Evolutionary conservation across 2,888 invertebrate species (phyloP).

Genomic region (Cheilosia soror): DNA sequence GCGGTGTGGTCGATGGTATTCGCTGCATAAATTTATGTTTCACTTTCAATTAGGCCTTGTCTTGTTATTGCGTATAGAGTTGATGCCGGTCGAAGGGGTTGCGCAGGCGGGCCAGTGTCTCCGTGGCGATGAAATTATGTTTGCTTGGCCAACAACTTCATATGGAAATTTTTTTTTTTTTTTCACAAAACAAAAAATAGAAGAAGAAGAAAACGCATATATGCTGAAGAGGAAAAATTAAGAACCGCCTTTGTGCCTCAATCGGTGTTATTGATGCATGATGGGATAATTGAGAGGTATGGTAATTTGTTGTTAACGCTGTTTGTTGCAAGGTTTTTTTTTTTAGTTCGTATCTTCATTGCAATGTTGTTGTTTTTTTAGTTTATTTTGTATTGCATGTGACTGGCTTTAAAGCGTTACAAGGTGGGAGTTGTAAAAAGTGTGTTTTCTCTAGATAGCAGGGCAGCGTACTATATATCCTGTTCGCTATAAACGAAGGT

Average conservation of each 20-base stretch:
- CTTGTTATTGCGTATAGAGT: constrained; percentile 70
- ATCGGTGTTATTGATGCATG: constrained; percentile 74
- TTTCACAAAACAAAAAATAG: constrained; percentile 49
- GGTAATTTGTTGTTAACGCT: constrained; percentile 73
- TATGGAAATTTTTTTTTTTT: constrained; percentile 78
- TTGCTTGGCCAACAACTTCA: constrained; percentile 83
- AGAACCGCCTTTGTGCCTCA: constrained; percentile 72
- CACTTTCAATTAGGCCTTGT: constrained; percentile 75
- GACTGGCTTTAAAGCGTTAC: constrained; percentile 7
- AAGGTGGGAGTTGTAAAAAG: constrained; percentile 3
- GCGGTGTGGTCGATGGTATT: constrained; percentile 60
- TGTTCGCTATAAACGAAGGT: too few relatives aligned
- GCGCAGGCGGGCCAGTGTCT: constrained; percentile 69
- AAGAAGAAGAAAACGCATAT: constrained; percentile 41
- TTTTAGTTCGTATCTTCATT: not conserved
- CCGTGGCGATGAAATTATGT: constrained; percentile 80
- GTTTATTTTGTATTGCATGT: constrained; percentile 32
- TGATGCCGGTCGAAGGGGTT: constrained; percentile 49
- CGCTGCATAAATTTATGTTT: constrained; percentile 76
- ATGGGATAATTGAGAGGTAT: constrained; percentile 75
- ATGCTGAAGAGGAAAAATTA: constrained; percentile 58
- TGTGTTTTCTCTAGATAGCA: not conserved
- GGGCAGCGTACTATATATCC: too few relatives aligned
- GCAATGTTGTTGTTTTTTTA: constrained; percentile 33
- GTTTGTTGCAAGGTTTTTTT: too few relatives aligned